Percentiles rank a stretch among this genome's conserved stretches.
phyloP scores from a whole-genome alignment of 2,797 vertebrate genomes.

The Eulemur mongoz region DNA sequence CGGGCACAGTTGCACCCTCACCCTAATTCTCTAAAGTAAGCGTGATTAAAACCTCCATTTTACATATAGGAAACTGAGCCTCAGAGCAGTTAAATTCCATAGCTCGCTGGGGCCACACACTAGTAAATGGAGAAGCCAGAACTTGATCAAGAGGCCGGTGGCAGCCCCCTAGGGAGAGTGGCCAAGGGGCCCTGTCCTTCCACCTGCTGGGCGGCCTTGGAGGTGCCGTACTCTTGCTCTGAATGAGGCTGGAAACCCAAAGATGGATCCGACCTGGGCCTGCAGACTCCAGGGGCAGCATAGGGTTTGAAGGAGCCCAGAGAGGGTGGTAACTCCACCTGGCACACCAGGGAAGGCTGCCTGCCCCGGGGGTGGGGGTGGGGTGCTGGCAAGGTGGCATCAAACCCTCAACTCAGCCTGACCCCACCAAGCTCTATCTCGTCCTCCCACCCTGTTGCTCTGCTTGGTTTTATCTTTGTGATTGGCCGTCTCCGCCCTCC shows the following conservation, averaged over 20 bases:
- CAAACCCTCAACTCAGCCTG: not conserved
- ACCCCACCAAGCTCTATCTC: not conserved
- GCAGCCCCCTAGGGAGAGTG: fast-evolving
- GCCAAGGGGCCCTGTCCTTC: not conserved
- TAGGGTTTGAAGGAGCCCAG: not conserved
- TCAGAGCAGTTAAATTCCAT: not conserved
- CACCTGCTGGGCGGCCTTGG: fast-evolving
- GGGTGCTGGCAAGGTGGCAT: not conserved
- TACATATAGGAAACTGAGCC: not conserved
- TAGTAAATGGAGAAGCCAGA: not conserved
- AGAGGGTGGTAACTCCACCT: not conserved
- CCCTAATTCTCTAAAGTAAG: not conserved
- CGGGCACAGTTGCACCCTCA: not conserved
- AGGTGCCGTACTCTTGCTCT: not conserved
- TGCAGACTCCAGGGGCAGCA: not conserved
- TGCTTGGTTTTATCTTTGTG: not conserved
- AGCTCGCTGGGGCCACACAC: not conserved
- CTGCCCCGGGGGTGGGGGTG: not conserved
- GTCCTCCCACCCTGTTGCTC: not conserved
- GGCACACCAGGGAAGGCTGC: not conserved
- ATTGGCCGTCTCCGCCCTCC: not conserved
- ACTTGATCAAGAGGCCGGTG: too few species aligned
- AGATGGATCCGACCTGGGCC: not conserved
- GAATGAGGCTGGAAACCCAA: not conserved
- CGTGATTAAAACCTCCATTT: not conserved